These are phyloP conservation scores for Podilymbus podiceps DNA, from an alignment of 2,113 vertebrate genomes.

Conservation along the genomic window DNA sequence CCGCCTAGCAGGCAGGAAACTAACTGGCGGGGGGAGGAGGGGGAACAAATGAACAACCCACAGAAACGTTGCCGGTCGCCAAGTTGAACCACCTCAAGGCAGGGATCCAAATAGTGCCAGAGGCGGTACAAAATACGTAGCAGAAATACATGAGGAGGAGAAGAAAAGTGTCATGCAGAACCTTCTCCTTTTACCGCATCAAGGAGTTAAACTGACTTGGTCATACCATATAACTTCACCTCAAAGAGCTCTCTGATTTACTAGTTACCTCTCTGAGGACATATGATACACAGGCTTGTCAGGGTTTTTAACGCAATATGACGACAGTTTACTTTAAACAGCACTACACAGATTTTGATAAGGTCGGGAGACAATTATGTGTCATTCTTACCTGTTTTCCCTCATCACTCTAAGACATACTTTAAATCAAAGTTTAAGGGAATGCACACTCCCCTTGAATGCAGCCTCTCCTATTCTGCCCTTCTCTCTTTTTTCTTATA, in stretches of 20 bases:
- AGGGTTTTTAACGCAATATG: not conserved
- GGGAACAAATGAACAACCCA: not conserved
- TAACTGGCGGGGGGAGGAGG: accelerated
- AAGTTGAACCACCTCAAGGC: not conserved
- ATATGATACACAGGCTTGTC: not conserved
- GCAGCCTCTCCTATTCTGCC: not conserved
- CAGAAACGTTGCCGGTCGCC: not conserved
- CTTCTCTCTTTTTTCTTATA: not conserved
- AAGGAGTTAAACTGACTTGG: not conserved
- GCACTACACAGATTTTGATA: not conserved
- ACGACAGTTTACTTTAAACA: not conserved
- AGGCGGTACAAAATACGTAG: not conserved
- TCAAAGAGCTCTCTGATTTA: not conserved
- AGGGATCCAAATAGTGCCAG: not conserved
- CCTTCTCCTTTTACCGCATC: not conserved
- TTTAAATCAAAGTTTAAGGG: not conserved
- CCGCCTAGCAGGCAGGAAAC: not conserved
- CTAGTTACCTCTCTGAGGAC: not conserved
- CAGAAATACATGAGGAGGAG: not conserved
- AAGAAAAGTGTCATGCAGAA: not conserved
- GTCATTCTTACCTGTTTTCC: not conserved
- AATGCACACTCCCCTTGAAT: not conserved
- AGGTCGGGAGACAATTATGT: not conserved
- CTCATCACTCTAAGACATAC: not conserved
- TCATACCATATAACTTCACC: not conserved